Evolutionary conservation across 2,113 vertebrate species (phyloP), one percentile per base, ranked within the genome.

Genomic region (Planiliza haematocheilus): DNA sequence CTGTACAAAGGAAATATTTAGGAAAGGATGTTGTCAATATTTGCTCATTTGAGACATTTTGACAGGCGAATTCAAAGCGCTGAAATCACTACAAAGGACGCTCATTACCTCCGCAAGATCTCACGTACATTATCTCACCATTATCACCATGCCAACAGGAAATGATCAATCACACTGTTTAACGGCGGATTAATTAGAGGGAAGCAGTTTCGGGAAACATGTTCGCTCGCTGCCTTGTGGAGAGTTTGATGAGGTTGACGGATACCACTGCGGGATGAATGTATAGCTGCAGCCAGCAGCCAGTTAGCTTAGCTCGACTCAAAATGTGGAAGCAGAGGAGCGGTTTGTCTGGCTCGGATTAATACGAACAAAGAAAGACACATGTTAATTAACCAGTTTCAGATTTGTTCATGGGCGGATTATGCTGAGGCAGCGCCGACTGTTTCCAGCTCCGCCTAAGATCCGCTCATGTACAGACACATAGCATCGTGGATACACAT

Each of bases 1-100:
- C 39, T 30, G 59, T 62, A 84, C 76, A 83, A 82, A 86, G 71
- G 70, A 76, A 84, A 83, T 78, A 72, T 86, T 81, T 62, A 66
- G 62, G 42, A 46, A 69, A 48, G 50, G 61, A 66, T 61, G 41
- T 63, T 57, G 59, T 79, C 70, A 76, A 52, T 62, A 34, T 70
- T 68, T 61, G 64, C 62, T 87, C 63, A 58, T 49, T 83, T 53
- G 58, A 65, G 56, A 53, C 43, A 41, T 34, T 81, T 58, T 85
- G 51, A 72, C 79, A 36, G 41, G 24, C 63, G 46, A 46, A 63
- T 62, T 24, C 7, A 16, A 18, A 0, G 14, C 20, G n/a, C 12
- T 61, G 13, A 58, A 69, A 59, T 62, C 3, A 41, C 34, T 11
- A n/a, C 36, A 34, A 14, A 17, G 30, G 46, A 46, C 17, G 6